phyloP scores from a whole-genome alignment of 1,140 invertebrate genomes.

The Carposina sasakii region DNA sequence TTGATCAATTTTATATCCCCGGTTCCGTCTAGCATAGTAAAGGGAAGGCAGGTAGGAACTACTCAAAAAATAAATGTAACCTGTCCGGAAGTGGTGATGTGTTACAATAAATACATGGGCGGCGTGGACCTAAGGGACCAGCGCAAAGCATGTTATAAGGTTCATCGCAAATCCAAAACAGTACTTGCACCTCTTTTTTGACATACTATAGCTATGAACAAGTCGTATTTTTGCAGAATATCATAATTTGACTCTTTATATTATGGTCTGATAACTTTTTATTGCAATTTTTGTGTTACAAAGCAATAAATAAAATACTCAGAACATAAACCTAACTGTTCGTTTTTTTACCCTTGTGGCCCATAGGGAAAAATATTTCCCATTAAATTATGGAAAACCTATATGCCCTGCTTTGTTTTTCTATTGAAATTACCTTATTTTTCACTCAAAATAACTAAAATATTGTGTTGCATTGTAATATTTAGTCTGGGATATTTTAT shows the following conservation, averaged over 20 bases:
- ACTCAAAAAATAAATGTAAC: constrained; percentile 28
- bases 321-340: no score
- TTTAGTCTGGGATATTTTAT: constrained; percentile 22
- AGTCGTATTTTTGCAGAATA: constrained; percentile 27
- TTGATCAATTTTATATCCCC: constrained; percentile 38
- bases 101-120: constrained; percentile 32
- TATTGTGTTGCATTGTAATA: constrained; percentile 22
- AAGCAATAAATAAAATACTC: no score
- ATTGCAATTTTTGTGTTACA: no score
- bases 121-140: constrained; percentile 28
- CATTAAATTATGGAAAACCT: constrained; percentile 20
- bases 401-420: constrained; percentile 20
- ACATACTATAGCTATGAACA: constrained; percentile 30
- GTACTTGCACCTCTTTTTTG: constrained; percentile 29
- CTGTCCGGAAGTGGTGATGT: constrained; percentile 27
- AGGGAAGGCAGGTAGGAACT: constrained; percentile 35
- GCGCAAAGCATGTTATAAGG: constrained; percentile 24
- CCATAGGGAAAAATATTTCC: constrained; percentile 22
- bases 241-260: constrained; percentile 24
- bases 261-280: constrained; percentile 20
- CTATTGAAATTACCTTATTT: constrained; percentile 20
- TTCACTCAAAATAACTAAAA: constrained; percentile 20
- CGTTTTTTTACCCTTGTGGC: no score
- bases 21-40: constrained; percentile 25
- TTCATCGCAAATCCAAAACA: constrained; percentile 30